A percentile compares a stretch with the other conserved stretches of the same genome.
phyloP scores from a whole-genome alignment of 2,888 invertebrate genomes.

The Erebia aethiops region DNA sequence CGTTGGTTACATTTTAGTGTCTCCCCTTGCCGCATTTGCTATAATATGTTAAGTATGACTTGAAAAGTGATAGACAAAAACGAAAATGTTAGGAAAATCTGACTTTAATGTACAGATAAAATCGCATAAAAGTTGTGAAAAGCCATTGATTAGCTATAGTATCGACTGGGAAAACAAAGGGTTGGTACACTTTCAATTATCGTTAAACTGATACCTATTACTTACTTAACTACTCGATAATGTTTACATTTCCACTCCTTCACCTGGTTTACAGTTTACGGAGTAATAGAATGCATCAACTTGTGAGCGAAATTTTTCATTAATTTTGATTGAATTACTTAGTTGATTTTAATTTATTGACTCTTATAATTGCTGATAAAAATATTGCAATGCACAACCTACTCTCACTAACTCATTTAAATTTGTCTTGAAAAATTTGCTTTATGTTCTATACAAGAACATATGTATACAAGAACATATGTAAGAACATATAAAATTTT shows the following conservation, averaged over 20 bases:
- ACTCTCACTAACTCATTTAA: no score
- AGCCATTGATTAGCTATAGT: no score
- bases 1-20: neutral
- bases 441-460: no score
- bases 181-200: slow-evolving; percentile 9
- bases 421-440: no score
- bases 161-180: slow-evolving; percentile 23
- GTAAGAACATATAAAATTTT: no score
- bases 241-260: slow-evolving; percentile 14
- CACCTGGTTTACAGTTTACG: slow-evolving; percentile 15
- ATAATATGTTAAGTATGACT: no score
- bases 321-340: no score
- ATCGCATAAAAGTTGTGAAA: slow-evolving; percentile 2
- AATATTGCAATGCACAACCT: no score
- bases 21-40: no score
- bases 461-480: no score
- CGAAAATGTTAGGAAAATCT: neutral
- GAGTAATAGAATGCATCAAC: slow-evolving; percentile 17
- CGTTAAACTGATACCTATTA: slow-evolving; percentile 1
- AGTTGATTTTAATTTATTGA: no score
- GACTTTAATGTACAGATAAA: neutral
- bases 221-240: slow-evolving; percentile 5
- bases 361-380: no score
- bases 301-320: neutral
- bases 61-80: neutral